Evolutionary conservation across 2,888 invertebrate species (phyloP), one percentile per base, ranked within the genome.

Genomic region (Ophion ellenae): DNA sequence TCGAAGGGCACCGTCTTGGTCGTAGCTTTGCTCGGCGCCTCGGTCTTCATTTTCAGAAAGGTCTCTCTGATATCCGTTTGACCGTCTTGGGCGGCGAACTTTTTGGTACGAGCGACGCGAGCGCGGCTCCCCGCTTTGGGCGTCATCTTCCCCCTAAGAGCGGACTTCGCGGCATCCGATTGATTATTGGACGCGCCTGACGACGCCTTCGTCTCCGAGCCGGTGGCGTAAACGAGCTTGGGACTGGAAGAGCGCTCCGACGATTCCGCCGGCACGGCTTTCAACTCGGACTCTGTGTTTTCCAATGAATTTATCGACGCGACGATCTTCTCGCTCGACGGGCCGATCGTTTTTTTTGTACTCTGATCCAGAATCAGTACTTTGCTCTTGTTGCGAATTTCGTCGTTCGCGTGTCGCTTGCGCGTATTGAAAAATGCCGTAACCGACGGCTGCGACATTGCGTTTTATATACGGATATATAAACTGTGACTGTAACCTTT

Each of bases 361-460:
- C 63, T 95, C 95, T 78, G 95, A 92, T 94, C 95, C 93, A 91
- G 94, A 90, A 90, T 94, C 92, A 92, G 94, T 92, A 92, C 94
- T 93, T 94, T 94, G 14, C 92, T 86, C 86, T 93, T 92, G 84
- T 88, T 89, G 86, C 95, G 94, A 79, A 95, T 91, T 92, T 97
- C 97, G 75, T 97, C 97, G 10, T 95, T 93, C n/a, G 96, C 97
- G 83, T 96, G 95, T 90, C 97, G 96, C 94, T 97, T 97, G 91
- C 97, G 96, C 90, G 96, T 96, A 93, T 96, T 96, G 93, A 97
- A 97, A 95, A 96, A 97, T 87, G 96, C 95, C 86, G 96, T 96
- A 83, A 97, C 96, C 75, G 97, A 96, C 90, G 97, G 96, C 94
- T 97, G 97, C 87, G 97, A 96, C 97, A 97, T 97, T 91, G 63